phyloP scores from a whole-genome alignment of 2,113 vertebrate genomes.

The Anser brachyrhynchus region DNA sequence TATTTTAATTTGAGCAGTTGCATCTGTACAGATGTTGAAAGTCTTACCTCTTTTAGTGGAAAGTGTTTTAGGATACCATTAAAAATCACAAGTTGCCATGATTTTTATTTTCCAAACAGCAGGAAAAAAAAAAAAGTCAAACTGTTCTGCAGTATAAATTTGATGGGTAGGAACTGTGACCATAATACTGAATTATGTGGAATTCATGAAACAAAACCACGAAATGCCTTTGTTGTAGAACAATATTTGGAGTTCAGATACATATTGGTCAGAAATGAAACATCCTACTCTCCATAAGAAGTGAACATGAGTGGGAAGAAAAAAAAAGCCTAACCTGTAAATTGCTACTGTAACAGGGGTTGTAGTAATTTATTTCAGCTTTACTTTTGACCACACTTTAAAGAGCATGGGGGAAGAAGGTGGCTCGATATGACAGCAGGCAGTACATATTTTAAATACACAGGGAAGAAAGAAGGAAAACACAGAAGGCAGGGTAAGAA shows the following conservation, averaged over 20 bases:
- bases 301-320: conserved; percentile 31
- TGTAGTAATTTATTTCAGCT: conserved; percentile 23
- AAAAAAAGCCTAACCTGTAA: conserved; percentile 26
- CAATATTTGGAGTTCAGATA: not conserved
- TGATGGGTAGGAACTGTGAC: not conserved
- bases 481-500: not conserved
- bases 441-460: not conserved
- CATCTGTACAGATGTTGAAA: not conserved
- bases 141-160: not conserved
- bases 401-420: not conserved
- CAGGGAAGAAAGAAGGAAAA: not conserved
- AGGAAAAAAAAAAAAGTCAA: not conserved
- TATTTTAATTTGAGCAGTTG: not conserved
- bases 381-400: conserved; percentile 12
- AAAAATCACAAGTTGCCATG: not conserved
- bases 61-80: not conserved
- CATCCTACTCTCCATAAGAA: not conserved
- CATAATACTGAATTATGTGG: not conserved
- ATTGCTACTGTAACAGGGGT: conserved; percentile 26
- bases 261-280: conserved; percentile 4
- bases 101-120: not conserved
- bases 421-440: not conserved
- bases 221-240: not conserved
- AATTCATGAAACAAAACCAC: not conserved
- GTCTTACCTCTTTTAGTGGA: not conserved